Evolutionary conservation across 2,797 vertebrate species (phyloP).

Genomic region (Dendrocincla tyrannina): DNA sequence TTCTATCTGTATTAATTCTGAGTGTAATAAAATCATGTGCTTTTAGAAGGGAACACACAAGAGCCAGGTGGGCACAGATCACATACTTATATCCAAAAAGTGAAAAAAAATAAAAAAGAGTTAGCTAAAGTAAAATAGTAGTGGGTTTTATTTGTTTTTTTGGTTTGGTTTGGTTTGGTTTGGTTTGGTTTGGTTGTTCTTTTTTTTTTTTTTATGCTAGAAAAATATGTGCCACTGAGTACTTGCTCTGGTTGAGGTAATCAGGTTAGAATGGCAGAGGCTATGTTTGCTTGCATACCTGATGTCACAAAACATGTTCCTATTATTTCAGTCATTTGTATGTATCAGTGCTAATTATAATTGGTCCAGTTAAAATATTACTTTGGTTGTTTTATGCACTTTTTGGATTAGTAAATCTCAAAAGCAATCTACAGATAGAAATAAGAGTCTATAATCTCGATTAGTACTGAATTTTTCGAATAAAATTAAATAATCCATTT

Average conservation of each 20-base stretch:
- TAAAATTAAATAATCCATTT: neutral
- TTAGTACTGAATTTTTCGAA: neutral
- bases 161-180: too few relatives aligned
- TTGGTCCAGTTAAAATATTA: neutral
- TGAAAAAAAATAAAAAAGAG: neutral
- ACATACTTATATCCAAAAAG: neutral
- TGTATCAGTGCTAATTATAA: neutral
- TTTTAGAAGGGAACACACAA: neutral
- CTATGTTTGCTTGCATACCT: neutral
- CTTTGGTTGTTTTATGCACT: neutral
- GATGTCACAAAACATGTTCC: neutral
- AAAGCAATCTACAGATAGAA: neutral
- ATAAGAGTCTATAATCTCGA: neutral
- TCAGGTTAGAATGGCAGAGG: neutral
- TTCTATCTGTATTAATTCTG: neutral
- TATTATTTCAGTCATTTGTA: conserved; percentile 12
- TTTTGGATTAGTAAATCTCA: neutral
- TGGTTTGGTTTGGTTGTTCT: too few relatives aligned
- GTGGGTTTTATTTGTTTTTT: too few relatives aligned
- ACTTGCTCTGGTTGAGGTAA: neutral
- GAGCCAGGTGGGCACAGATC: neutral
- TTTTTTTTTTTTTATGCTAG: neutral
- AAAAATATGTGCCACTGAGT: neutral
- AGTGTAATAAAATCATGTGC: neutral
- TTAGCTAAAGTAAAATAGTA: neutral